Evolutionary conservation across 2,113 vertebrate genomes (phyloP), one percentile per base, ranked within the genome.

Genomic region (Melospiza georgiana): DNA sequence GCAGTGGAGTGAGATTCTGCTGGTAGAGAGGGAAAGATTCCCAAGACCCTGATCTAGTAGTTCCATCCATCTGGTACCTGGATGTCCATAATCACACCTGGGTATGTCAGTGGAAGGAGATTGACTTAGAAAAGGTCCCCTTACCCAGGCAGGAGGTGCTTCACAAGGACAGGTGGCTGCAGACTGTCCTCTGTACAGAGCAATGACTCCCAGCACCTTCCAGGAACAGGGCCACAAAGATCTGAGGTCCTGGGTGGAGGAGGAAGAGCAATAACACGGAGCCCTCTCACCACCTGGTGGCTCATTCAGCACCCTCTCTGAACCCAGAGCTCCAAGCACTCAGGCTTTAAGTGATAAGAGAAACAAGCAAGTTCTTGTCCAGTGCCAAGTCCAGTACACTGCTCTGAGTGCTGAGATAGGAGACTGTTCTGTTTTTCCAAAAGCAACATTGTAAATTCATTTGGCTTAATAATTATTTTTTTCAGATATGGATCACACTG

Each of bases 41-140:
- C 49, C 24, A 37, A 39, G 28, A n/a, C 7, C 5, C 55, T 51
- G 51, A 69, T 21, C 31, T 28, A 61, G 18, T 7, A 66, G 19
- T 15, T 66, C 9, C 41, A 41, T 41, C 41, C 41, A 41, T 41
- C 41, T 41, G 6, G 41, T 75, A 66, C 66, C 52, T 57, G 28
- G 31, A 30, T 2, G 1, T 31, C 0, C 0, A 25, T 49, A 72
- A 61, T 65, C 2, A 1, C 41, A 31, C 19, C 25, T 61, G 31
- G 22, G 1, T 48, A 11, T 7, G 7, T 18, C 48, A 83, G 31
- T 18, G 31, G 24, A 61, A 37, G 5, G 11, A 66, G 20, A 20
- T 2, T 20, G 48, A 44, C n/a, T 76, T 23, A 49, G 51, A 62
- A 82, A n/a, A 89, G 14, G 8, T 7, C 6, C 4, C 16, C 82